A percentile compares a stretch with the other conserved stretches of the same genome.
Conservation (phyloP, 2,888 invertebrate genomes). For the Oeneis ivallda region DNA sequence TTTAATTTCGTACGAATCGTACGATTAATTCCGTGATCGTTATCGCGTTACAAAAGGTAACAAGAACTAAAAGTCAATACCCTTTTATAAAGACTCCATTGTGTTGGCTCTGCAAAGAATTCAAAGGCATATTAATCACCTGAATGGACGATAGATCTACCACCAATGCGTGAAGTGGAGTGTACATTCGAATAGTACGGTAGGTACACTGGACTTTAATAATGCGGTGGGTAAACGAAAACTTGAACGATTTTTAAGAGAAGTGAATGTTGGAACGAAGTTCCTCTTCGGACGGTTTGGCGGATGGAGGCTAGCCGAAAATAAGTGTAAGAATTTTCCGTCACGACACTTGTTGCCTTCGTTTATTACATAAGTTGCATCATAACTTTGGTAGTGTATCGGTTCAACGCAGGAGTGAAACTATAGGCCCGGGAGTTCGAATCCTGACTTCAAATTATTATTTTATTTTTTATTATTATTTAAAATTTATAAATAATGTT, state of each 20-base stretch:
- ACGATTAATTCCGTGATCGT: conserved; percentile 9
- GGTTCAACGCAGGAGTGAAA: no score
- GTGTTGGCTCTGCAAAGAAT: conserved; percentile 25
- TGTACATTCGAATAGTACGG: neutral
- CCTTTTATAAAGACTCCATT: conserved; percentile 24
- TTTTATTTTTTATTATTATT: no score
- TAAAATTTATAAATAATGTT: no score
- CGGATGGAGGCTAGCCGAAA: no score
- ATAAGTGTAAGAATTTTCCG: no score
- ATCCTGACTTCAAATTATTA: no score
- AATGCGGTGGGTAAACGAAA: neutral
- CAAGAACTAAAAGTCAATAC: conserved; percentile 28
- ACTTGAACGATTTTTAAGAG: neutral
- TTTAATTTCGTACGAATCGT: neutral
- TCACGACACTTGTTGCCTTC: no score
- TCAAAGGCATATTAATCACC: conserved; percentile 36
- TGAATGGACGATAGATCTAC: conserved; percentile 30
- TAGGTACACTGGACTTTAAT: conserved; percentile 3
- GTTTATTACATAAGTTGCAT: no score
- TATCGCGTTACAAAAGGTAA: conserved; percentile 26
- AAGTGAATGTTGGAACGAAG: no score
- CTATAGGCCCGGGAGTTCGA: no score
- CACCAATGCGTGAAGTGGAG: conserved; percentile 4
- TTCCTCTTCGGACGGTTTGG: no score
- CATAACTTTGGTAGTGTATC: no score